A percentile compares a stretch with the other conserved stretches of the same genome.
Evolutionary conservation across 2,113 vertebrate species (phyloP).

Genomic region (Thryonomys swinderianus): DNA sequence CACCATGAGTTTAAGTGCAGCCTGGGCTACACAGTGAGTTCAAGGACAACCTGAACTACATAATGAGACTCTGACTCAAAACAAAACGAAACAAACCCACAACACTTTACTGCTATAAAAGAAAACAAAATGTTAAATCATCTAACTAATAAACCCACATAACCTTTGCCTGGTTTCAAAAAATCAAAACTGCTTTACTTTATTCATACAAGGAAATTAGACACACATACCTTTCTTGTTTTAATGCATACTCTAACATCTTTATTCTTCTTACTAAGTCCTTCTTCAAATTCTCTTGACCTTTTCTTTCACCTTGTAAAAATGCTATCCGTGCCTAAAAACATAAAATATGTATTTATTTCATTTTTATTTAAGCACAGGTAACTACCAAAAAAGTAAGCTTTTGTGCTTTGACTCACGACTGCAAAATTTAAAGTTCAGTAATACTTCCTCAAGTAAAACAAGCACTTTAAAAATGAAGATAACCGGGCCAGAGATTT

Average conservation of each 20-base stretch:
- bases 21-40: not conserved
- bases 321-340: conserved; percentile 99
- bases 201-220: conserved; percentile 49
- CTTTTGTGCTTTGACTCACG: not conserved
- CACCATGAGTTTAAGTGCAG: not conserved
- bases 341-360: conserved; percentile 76
- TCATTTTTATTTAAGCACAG: conserved; percentile 53
- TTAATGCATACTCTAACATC: conserved; percentile 99
- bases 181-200: not conserved
- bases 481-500: too few species aligned
- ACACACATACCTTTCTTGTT: conserved; percentile 96
- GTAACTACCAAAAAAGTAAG: conserved; percentile 41
- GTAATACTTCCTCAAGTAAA: conserved; percentile 38
- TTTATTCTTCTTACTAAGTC: conserved; percentile 99
- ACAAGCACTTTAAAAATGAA: conserved; percentile 32
- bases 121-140: not conserved
- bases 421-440: conserved; percentile 45
- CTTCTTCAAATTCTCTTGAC: conserved; percentile 99
- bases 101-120: not conserved
- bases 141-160: not conserved
- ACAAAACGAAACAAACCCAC: not conserved
- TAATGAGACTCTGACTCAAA: not conserved
- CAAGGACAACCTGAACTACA: not conserved
- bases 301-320: conserved; percentile 99
- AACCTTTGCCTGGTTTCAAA: conserved; percentile 1